Evolutionary conservation across 1,140 invertebrate genomes (phyloP), one percentile per base, ranked within the genome.

Genomic region (Pseudomyrmex gracilis): DNA sequence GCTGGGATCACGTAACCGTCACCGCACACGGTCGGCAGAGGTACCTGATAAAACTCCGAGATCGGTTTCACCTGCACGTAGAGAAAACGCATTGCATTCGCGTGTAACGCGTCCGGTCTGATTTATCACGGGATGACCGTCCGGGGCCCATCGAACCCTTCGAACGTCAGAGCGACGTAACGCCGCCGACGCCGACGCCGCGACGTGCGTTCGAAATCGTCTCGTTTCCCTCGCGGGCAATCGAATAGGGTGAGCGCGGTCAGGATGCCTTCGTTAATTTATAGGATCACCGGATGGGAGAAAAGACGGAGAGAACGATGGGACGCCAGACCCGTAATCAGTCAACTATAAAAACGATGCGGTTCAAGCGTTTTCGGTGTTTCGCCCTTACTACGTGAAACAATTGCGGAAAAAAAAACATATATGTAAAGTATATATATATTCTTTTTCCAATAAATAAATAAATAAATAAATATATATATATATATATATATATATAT

Each of bases 61-160:
- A 43, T 43, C 22, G n/a, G 71, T 63, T 73, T 70, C 53, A 67
- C 53, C 58, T 73, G 63, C n/a, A 58, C 64, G 47, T 68, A 45
- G 64, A 77, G 51, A 58, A 86, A 78, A 83, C 57, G 85, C 20
- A 60, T 68, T 58, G 71, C 82, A 61, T 53, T 58, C 51, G 47
- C 61, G 53, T 78, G 85, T 82, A 73, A 86, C 84, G 58, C 63
- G 82, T 87, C 85, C 49, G 10, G 24, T 73, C 74, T 88, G 87
- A 88, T 88, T 88, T 88, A 88, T 87, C 70, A 70, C 10, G 13
- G 71, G 82, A 84, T 70, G 57, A 45, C 20, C 82, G 82, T 82
- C 57, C 73, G 20, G 70, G 63, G 47, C 43, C 71, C 58, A 60
- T 82, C 70, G 82, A 43, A 84, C 51, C 66, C 86, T 85, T 47